Evolutionary conservation across 2,113 vertebrate species (phyloP).

Genomic region (Perca fluviatilis): DNA sequence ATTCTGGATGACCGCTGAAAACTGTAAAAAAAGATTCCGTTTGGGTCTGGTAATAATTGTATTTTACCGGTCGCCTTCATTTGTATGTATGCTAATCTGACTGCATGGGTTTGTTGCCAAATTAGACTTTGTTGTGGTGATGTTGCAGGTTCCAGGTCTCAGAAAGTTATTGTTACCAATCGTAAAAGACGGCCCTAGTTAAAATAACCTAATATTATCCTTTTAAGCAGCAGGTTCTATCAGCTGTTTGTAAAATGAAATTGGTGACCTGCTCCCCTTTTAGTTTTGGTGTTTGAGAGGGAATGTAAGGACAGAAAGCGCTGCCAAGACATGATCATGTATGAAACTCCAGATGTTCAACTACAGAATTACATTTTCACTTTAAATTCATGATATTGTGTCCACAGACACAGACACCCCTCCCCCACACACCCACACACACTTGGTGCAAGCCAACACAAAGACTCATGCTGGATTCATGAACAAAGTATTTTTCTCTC

Average conservation of each 20-base stretch:
- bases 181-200: not conserved
- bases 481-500: conserved; percentile 28
- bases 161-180: not conserved
- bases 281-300: not conserved
- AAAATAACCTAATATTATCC: not conserved
- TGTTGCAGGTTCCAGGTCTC: not conserved
- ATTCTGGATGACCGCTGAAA: too few relatives aligned
- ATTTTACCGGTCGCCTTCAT: not conserved
- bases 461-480: conserved; percentile 60
- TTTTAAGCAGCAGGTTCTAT: not conserved
- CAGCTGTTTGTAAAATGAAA: not conserved
- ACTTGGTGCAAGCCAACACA: conserved; percentile 50
- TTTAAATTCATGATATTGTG: conserved; percentile 15
- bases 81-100: not conserved
- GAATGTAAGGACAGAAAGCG: conserved; percentile 4
- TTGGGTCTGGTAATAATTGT: not conserved
- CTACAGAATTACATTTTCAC: conserved; percentile 6
- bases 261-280: not conserved
- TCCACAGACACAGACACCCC: conserved; percentile 14
- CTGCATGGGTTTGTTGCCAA: not conserved
- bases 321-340: not conserved
- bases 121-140: not conserved
- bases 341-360: conserved; percentile 3
- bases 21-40: too few relatives aligned
- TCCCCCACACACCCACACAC: conserved; percentile 23